phyloP scores from a whole-genome alignment of 2,797 vertebrate genomes.

The Sebastes kiyomatsui region DNA sequence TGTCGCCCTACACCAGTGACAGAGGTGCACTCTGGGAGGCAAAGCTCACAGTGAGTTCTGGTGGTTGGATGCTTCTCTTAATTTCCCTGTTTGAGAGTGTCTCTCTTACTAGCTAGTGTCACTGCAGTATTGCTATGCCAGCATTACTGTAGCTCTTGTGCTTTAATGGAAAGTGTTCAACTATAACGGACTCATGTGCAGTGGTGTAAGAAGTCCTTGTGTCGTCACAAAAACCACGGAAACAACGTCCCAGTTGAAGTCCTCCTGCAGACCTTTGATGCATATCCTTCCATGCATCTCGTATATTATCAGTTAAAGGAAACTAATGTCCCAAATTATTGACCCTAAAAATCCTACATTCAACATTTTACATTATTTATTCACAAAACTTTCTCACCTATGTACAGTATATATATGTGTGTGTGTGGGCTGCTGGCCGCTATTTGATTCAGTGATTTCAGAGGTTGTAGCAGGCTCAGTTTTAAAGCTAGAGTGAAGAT shows the following conservation, averaged over 20 bases:
- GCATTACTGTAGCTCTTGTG: not conserved
- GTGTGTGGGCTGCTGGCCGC: too few species aligned
- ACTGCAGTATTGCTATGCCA: not conserved
- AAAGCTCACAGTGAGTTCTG: conserved; percentile 1
- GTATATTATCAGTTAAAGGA: too few species aligned
- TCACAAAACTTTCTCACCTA: too few species aligned
- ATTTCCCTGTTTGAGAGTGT: conserved; percentile 25
- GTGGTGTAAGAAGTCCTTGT: not conserved
- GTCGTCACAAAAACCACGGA: not conserved
- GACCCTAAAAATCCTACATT: too few species aligned
- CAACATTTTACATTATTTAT: too few species aligned
- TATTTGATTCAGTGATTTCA: too few species aligned
- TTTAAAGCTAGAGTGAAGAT: too few species aligned
- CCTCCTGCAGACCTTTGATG: too few species aligned
- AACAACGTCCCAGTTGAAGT: not conserved
- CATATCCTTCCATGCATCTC: too few species aligned
- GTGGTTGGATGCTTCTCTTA: conserved; percentile 1
- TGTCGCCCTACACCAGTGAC: not conserved
- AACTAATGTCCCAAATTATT: too few species aligned
- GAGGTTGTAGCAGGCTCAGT: too few species aligned
- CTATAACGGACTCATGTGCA: not conserved
- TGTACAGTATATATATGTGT: too few species aligned
- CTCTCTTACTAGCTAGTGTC: not conserved
- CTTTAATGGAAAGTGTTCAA: conserved; percentile 3
- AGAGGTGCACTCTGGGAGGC: conserved; percentile 23